phyloP scores from a whole-genome alignment of 2,888 invertebrate species.

The Ceraclea dissimilis region DNA sequence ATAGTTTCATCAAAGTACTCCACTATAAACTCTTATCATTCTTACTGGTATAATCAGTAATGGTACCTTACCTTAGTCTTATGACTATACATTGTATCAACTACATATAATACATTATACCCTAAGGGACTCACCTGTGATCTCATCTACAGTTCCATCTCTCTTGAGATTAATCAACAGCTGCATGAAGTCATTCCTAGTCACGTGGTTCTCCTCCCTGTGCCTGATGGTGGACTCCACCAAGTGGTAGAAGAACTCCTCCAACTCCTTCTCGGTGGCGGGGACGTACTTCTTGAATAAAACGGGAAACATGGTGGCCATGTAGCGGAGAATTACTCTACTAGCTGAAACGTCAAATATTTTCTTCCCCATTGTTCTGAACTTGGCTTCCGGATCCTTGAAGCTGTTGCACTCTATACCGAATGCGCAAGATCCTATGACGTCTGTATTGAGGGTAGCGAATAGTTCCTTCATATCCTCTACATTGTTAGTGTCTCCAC shows the following conservation, averaged over 20 bases:
- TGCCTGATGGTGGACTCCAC: conserved; percentile 39
- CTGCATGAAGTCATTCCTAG: conserved; percentile 48
- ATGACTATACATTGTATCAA: too few species aligned
- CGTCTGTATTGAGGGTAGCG: conserved; percentile 30
- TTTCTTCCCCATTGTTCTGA: conserved; percentile 27
- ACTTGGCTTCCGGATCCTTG: conserved; percentile 26
- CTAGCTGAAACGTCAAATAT: conserved; percentile 18
- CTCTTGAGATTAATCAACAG: too few species aligned
- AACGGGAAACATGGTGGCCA: neutral
- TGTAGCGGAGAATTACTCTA: neutral
- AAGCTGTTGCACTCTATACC: conserved; percentile 33
- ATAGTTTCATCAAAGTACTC: too few species aligned
- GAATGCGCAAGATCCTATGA: conserved; percentile 33
- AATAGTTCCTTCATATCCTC: conserved; percentile 28
- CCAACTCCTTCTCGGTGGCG: conserved; percentile 7
- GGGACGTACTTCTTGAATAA: neutral
- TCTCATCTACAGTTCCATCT: too few species aligned
- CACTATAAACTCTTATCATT: too few species aligned
- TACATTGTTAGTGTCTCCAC: conserved; percentile 11
- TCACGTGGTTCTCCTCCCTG: conserved; percentile 34
- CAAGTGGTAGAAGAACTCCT: conserved; percentile 37
- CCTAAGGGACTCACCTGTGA: too few species aligned
- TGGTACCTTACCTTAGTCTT: too few species aligned
- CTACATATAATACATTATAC: too few species aligned
- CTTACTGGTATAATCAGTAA: too few species aligned